Evolutionary conservation across 2,888 invertebrate genomes (phyloP).

Genomic region (Drosophila dives): DNA sequence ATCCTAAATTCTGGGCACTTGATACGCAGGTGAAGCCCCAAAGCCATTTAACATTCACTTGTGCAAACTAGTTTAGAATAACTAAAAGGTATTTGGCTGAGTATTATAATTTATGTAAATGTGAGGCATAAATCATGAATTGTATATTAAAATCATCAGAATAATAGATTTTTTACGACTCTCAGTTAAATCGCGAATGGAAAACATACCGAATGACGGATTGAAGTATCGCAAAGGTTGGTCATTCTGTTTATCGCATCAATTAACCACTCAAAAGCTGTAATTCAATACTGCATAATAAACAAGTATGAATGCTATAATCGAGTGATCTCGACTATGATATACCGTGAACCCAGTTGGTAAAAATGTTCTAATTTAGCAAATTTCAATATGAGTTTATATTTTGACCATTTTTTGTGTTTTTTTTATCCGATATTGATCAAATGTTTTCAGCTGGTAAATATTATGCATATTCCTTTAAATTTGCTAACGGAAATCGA

Average conservation of each 20-base stretch:
- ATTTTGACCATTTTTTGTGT: too few species aligned
- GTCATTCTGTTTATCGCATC: neutral
- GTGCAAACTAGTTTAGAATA: constrained; percentile 1
- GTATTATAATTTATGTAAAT: neutral
- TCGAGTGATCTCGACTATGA: too few species aligned
- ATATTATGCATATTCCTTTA: too few species aligned
- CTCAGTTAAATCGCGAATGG: neutral
- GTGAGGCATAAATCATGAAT: neutral
- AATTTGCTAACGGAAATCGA: too few species aligned
- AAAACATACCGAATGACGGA: neutral
- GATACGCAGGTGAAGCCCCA: constrained; percentile 11
- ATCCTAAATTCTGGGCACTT: constrained; percentile 14
- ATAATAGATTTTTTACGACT: neutral
- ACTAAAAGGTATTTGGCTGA: constrained; percentile 12
- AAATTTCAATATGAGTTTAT: too few species aligned
- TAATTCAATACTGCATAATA: too few species aligned
- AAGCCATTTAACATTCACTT: constrained; percentile 27
- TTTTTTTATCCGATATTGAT: too few species aligned
- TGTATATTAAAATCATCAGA: neutral
- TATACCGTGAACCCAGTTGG: too few species aligned
- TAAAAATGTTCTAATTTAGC: too few species aligned
- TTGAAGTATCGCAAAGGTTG: neutral
- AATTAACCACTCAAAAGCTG: neutral
- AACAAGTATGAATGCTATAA: too few species aligned
- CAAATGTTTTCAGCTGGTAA: too few species aligned